These are phyloP conservation scores for Hesperia comma DNA, from an alignment of 2,888 invertebrate genomes.

Conservation along the genomic window DNA sequence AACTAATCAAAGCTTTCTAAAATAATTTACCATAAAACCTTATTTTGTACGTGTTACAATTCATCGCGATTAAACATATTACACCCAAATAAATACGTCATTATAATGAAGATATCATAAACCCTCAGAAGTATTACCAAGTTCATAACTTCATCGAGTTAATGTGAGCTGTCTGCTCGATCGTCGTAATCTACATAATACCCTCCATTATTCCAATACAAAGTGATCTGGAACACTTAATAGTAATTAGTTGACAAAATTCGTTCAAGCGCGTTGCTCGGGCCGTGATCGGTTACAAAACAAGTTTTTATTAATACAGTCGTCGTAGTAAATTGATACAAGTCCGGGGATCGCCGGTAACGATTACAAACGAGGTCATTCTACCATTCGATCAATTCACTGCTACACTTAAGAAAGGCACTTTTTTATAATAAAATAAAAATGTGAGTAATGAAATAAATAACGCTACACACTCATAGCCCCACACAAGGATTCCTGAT, in stretches of 20 bases:
- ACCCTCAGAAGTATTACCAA: neutral
- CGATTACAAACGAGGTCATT: conserved; percentile 16
- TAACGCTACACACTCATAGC: too few relatives aligned
- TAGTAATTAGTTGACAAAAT: conserved; percentile 36
- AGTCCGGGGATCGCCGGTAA: conserved; percentile 14
- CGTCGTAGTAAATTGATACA: conserved; percentile 30
- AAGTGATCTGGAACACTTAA: conserved; percentile 22
- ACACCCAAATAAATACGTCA: too few relatives aligned
- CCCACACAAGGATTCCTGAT: too few relatives aligned
- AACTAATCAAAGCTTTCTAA: too few relatives aligned
- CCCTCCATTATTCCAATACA: conserved; percentile 19
- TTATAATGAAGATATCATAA: too few relatives aligned
- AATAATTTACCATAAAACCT: too few relatives aligned
- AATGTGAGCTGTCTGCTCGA: conserved; percentile 5
- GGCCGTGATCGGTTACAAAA: conserved; percentile 32
- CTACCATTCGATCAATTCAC: too few relatives aligned
- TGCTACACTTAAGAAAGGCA: too few relatives aligned
- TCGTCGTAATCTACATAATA: conserved; percentile 13
- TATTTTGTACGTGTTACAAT: too few relatives aligned
- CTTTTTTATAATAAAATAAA: too few relatives aligned
- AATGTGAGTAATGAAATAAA: too few relatives aligned
- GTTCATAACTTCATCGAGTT: neutral
- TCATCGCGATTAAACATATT: too few relatives aligned
- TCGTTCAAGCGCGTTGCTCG: conserved; percentile 26
- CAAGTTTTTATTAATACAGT: conserved; percentile 37